Conservation (phyloP, 2,888 invertebrate species). For the Napeogenes sylphis region DNA sequence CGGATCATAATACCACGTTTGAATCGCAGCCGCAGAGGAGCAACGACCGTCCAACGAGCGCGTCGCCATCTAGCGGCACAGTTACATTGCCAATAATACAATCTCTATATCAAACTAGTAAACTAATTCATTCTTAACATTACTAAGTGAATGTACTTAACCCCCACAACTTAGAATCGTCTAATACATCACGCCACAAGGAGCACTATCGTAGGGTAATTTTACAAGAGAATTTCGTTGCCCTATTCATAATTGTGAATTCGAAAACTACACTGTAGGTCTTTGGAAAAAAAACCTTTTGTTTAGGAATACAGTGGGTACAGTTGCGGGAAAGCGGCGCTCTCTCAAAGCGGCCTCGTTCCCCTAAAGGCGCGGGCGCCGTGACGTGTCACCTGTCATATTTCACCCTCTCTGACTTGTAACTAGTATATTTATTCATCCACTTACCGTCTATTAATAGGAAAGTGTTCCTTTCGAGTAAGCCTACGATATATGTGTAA, state of each 20-base stretch:
- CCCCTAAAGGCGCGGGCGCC: conserved; percentile 40
- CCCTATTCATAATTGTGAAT: not conserved
- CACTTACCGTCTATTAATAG: conserved; percentile 12
- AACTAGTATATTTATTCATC: not conserved
- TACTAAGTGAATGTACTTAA: conserved; percentile 22
- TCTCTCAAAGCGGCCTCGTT: conserved; percentile 43
- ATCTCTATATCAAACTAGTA: conserved; percentile 20
- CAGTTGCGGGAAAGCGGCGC: conserved; percentile 48
- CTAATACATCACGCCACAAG: not conserved
- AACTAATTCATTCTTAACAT: conserved; percentile 26
- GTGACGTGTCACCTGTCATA: conserved; percentile 37
- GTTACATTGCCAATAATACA: conserved; percentile 26
- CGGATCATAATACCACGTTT: conserved; percentile 16
- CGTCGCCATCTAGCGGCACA: conserved; percentile 45
- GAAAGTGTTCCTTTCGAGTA: conserved; percentile 9
- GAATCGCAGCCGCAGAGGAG: conserved; percentile 34
- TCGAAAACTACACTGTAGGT: not conserved
- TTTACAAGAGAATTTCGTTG: not conserved
- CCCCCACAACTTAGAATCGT: conserved; percentile 15
- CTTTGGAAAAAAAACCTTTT: conserved; percentile 1
- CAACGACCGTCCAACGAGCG: conserved; percentile 48
- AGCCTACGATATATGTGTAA: conserved; percentile 13
- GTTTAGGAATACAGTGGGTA: conserved; percentile 26
- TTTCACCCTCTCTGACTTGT: not conserved
- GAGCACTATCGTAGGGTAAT: not conserved